Conservation (phyloP, 2,797 vertebrate species). For the Acanthurus tractus region DNA sequence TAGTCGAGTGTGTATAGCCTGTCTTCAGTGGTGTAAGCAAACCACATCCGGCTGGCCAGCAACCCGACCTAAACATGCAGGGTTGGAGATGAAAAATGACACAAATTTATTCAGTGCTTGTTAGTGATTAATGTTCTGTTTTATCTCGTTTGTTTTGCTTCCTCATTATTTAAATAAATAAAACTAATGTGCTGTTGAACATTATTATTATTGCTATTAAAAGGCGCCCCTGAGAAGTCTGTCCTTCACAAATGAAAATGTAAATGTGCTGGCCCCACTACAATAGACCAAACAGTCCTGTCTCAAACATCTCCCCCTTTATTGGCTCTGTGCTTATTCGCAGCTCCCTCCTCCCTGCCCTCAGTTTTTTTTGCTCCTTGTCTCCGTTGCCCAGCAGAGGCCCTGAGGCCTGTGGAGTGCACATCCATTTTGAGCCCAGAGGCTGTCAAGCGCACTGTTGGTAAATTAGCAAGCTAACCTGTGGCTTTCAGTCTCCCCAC, state of each 20-base stretch:
- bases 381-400: constrained; percentile 52
- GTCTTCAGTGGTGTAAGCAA: constrained; percentile 20
- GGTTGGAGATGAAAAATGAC: constrained; percentile 15
- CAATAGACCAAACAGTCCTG: constrained; percentile 1
- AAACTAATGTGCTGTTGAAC: not conserved
- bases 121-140: not conserved
- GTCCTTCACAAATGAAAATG: not conserved
- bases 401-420: constrained; percentile 46
- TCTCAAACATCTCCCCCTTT: constrained; percentile 8
- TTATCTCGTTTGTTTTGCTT: not conserved
- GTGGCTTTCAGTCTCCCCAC: constrained; percentile 52
- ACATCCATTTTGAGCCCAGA: constrained; percentile 56
- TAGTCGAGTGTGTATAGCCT: constrained; percentile 5
- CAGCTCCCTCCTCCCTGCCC: constrained; percentile 30
- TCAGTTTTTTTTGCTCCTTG: constrained; percentile 30
- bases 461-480: constrained; percentile 67
- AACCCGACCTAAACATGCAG: not conserved
- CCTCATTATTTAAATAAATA: not conserved
- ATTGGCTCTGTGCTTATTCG: constrained; percentile 19
- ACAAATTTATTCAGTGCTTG: not conserved
- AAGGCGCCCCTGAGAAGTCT: not conserved
- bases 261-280: not conserved
- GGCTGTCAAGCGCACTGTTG: constrained; percentile 56
- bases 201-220: not conserved
- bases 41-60: constrained; percentile 13